Percentiles rank a stretch among this genome's conserved stretches.
These are phyloP conservation scores for Nibea albiflora DNA, from an alignment of 2,113 vertebrate genomes.

Conservation along the genomic window DNA sequence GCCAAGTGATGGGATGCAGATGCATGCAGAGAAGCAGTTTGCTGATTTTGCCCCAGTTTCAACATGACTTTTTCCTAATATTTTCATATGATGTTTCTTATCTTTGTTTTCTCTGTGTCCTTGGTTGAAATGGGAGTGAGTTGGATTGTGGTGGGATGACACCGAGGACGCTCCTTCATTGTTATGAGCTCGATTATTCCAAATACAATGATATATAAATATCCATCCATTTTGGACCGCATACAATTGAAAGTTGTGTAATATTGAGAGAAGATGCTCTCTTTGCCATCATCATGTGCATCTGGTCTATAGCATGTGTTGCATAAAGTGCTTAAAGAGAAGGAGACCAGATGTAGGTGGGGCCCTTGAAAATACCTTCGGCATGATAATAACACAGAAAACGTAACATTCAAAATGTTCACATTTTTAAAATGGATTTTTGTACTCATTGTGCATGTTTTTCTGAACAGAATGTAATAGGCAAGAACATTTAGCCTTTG, in stretches of 20 bases:
- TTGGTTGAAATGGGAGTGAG: background rate
- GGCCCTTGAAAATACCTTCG: background rate
- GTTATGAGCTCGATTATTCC: background rate
- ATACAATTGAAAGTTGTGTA: background rate
- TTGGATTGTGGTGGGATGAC: background rate
- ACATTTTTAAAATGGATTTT: too few species aligned
- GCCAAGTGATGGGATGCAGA: slow-evolving; percentile 29
- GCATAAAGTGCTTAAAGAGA: background rate
- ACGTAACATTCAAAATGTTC: background rate
- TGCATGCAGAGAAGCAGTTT: slow-evolving; percentile 30
- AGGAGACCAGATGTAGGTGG: slow-evolving; percentile 21
- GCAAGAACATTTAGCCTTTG: slow-evolving; percentile 35
- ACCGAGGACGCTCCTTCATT: background rate
- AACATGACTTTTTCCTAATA: background rate
- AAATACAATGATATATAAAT: too few species aligned
- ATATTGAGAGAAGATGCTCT: background rate
- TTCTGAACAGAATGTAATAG: slow-evolving; percentile 41
- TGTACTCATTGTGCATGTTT: slow-evolving; percentile 8
- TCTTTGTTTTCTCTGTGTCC: slow-evolving; percentile 3
- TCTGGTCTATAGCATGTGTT: slow-evolving; percentile 22
- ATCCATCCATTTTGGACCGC: background rate
- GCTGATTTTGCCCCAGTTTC: slow-evolving; percentile 18
- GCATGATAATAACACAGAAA: background rate
- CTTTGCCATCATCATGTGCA: slow-evolving; percentile 9
- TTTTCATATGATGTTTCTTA: slow-evolving; percentile 14